Evolutionary conservation across 2,888 invertebrate genomes (phyloP).

Genomic region (Epinotia nisella): DNA sequence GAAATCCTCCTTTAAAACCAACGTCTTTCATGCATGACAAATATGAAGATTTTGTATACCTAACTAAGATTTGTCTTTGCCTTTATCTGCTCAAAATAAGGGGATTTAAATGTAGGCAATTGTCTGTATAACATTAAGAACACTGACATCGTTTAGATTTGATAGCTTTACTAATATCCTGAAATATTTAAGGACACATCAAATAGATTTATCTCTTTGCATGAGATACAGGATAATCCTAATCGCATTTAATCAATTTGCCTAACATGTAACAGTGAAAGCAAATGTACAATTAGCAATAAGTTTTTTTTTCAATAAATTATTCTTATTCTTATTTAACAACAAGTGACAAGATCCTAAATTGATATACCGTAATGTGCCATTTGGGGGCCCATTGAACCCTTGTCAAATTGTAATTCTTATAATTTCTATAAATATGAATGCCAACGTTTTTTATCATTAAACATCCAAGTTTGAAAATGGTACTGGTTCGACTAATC

Average conservation of each 20-base stretch:
- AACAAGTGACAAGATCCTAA: slow-evolving; percentile 3
- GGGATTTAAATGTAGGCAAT: neutral
- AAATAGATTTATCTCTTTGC: no score
- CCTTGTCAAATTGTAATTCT: neutral
- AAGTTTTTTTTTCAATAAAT: no score
- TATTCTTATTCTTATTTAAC: no score
- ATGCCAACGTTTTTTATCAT: slow-evolving; percentile 3
- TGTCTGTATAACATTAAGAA: neutral
- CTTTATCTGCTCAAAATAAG: neutral
- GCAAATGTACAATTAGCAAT: no score
- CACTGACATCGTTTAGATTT: no score
- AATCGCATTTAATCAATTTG: no score
- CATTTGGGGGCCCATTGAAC: neutral
- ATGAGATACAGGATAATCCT: no score
- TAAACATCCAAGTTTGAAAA: neutral
- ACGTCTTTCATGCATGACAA: neutral
- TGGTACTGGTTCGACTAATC: neutral
- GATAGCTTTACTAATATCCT: no score
- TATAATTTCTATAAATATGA: neutral
- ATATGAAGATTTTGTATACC: neutral
- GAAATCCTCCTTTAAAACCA: neutral
- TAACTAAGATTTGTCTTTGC: neutral
- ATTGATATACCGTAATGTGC: neutral
- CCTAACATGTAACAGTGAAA: no score
- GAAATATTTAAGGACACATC: no score